phyloP scores from a whole-genome alignment of 2,113 vertebrate genomes.

The Urocolius indicus region DNA sequence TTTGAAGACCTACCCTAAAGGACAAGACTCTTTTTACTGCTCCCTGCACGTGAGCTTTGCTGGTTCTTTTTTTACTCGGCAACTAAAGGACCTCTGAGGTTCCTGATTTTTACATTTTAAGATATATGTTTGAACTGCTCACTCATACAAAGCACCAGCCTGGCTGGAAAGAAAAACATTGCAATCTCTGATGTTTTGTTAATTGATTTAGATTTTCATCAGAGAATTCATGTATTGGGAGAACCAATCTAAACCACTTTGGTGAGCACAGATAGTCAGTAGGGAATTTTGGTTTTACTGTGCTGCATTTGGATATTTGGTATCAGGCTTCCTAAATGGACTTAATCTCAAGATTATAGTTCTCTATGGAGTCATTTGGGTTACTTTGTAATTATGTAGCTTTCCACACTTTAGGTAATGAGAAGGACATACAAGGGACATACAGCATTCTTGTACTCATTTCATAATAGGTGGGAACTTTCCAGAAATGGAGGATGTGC shows the following conservation, averaged over 20 bases:
- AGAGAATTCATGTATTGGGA: background rate
- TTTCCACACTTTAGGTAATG: slow-evolving; percentile 53
- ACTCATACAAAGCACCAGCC: background rate
- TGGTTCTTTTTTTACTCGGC: background rate
- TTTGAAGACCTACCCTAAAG: background rate
- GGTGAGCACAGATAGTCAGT: slow-evolving; percentile 33
- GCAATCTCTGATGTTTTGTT: slow-evolving; percentile 45
- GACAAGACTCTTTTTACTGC: background rate
- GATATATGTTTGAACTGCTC: background rate
- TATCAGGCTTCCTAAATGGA: slow-evolving; percentile 49
- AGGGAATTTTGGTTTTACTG: slow-evolving; percentile 54
- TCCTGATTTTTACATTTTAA: background rate
- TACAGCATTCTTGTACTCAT: background rate
- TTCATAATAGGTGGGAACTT: background rate
- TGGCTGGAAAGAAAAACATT: slow-evolving; percentile 40
- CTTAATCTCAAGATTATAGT: slow-evolving; percentile 58
- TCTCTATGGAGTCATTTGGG: slow-evolving; percentile 41
- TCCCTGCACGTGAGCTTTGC: background rate
- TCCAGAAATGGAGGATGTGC: background rate
- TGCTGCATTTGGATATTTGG: slow-evolving; percentile 27
- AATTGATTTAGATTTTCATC: slow-evolving; percentile 45
- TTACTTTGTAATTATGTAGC: slow-evolving; percentile 21
- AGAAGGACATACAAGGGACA: background rate
- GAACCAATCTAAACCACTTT: slow-evolving; percentile 63
- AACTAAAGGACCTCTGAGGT: background rate